Evolutionary conservation across 1,140 invertebrate genomes (phyloP).

Genomic region (Oncopeltus fasciatus): DNA sequence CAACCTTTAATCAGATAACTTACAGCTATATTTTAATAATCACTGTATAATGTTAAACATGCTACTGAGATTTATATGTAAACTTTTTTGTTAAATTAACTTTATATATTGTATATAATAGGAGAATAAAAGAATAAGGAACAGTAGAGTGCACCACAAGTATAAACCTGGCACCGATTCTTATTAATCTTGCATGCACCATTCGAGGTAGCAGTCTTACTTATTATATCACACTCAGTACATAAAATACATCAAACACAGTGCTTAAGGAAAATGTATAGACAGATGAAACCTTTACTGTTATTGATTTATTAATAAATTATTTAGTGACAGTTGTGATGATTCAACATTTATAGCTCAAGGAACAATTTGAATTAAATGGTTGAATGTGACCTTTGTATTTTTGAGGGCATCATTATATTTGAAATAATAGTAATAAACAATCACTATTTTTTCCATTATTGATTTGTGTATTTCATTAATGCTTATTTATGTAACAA

Average conservation of each 20-base stretch:
- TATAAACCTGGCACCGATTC: slow-evolving; percentile 17
- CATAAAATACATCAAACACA: slow-evolving; percentile 12
- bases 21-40: not conserved
- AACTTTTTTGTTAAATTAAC: slow-evolving; percentile 5
- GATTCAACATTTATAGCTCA: no score
- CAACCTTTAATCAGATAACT: slow-evolving; percentile 9
- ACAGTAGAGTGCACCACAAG: slow-evolving; percentile 19
- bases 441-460: no score
- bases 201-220: slow-evolving; percentile 20
- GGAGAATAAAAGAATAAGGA: slow-evolving; percentile 16
- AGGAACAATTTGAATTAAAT: no score
- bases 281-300: no score
- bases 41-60: slow-evolving; percentile 2
- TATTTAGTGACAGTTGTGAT: no score
- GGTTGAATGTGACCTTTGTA: no score
- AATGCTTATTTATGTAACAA: no score
- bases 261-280: not conserved
- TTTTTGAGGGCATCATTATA: no score
- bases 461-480: no score
- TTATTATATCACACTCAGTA: slow-evolving; percentile 20
- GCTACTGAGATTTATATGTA: slow-evolving; percentile 14
- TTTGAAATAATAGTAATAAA: no score
- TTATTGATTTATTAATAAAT: no score
- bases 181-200: slow-evolving; percentile 18
- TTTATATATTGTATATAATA: slow-evolving; percentile 12